These are phyloP conservation scores for Alca torda DNA, from an alignment of 2,797 vertebrate genomes.

Conservation along the genomic window DNA sequence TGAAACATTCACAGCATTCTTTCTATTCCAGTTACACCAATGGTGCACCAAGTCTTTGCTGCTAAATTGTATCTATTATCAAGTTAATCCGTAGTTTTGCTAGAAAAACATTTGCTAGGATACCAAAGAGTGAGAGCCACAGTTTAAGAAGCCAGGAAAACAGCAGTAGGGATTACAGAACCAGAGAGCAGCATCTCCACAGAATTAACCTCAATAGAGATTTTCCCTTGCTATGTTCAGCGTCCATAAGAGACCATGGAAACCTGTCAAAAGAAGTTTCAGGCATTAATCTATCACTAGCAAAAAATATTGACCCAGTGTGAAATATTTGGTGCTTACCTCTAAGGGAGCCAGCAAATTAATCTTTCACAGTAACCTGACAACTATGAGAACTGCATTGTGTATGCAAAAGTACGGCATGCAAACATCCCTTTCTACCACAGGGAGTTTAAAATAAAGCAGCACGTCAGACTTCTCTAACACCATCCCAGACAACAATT, in stretches of 20 bases:
- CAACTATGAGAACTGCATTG: neutral
- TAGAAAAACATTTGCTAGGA: neutral
- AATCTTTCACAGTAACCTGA: neutral
- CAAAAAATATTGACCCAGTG: neutral
- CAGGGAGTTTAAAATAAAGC: neutral
- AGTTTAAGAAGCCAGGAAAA: neutral
- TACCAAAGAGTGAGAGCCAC: neutral
- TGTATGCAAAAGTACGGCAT: neutral
- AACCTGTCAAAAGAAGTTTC: neutral
- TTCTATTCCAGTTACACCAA: neutral
- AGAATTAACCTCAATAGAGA: neutral
- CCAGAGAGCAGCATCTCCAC: neutral
- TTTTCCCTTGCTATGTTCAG: neutral
- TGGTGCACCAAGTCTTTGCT: neutral
- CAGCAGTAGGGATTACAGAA: neutral
- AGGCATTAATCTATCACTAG: neutral
- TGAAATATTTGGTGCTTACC: neutral
- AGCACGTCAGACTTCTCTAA: neutral
- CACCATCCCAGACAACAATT: neutral
- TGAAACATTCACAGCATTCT: neutral
- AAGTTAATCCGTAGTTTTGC: neutral
- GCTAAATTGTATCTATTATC: neutral
- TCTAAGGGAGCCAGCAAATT: neutral
- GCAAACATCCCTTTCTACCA: neutral
- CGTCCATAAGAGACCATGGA: rapidly evolving